Evolutionary conservation across 2,888 invertebrate genomes (phyloP), one percentile per base, ranked within the genome.

Genomic region (Drosophila fulvimacula): DNA sequence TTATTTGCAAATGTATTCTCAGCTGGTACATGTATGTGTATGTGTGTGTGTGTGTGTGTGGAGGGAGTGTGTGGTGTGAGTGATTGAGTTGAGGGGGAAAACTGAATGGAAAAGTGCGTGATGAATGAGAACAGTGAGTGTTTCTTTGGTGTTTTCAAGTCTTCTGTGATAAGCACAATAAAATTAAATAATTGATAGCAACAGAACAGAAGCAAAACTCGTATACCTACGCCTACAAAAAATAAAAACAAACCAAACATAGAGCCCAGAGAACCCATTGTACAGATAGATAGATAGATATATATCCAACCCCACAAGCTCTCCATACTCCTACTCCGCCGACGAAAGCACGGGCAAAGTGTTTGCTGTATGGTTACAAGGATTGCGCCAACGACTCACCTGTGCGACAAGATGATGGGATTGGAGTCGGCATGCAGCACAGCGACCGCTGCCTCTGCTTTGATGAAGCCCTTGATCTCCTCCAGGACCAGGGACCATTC

Each of bases 401-500:
- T 96, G 93, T 98, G 97, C 49, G 97, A 97, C 73, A 98, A 93
- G 61, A 97, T 95, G 82, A 98, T 96, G 69, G 96, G 95, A 92
- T 95, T 95, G 79, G 97, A 96, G 91, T 98, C 97, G 44, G 97
- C 95, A 92, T 98, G 97, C 56, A 98, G 93, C 17, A 99, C 97
- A 63, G 96, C 95, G 19, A 98, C 96, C 42, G 97, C 95, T 63
- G 96, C 96, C 92, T 98, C 98, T 24, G 98, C 97, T 93, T 96
- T 96, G 67, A 98, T 96, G 93, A 99, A 99, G 61, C 97, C 96
- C 93, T 97, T 97, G 72, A 98, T 98, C 93, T 99, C 98, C 85
- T 97, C 97, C 73, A 98, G 94, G 2, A 99, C 98, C 73, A 98
- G 94, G 53, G 96, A 96, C 99, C 99, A 99, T 93, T 99, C 98